Evolutionary conservation across 64 coral and sea anemone species (phyloP), one percentile per base, ranked within the genome.

Genomic region (Stylophora pistillata): DNA sequence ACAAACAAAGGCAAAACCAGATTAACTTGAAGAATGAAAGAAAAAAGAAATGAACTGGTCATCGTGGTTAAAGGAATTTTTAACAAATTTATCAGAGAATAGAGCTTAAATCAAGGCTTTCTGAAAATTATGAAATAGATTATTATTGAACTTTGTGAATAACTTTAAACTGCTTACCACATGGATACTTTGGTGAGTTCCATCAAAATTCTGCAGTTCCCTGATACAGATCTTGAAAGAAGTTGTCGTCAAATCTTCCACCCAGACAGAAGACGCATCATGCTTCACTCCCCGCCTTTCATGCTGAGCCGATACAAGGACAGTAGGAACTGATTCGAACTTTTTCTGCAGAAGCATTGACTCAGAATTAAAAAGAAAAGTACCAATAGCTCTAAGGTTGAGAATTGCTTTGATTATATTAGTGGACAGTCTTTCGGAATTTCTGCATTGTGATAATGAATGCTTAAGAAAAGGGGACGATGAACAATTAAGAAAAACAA

Each of bases 181-280:
- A 29, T 77, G 74, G 14, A 77, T 77, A 12, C 75, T 78, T 56
- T 78, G 52, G 26, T 78, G 75, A 56, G 75, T 9, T 27, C 71
- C 71, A 13, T 73, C 71, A 73, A 73, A 73, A 28, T 73, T 73
- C 32, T 82, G 79, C 18, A 82, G 65, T 13, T 82, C 60, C 65
- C 32, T 64, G 20, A 52, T 21, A 18, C 79, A 82, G 59, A 82
- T 82, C 79, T 25, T 66, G 9, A 82, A 82, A 30, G 79, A 82
- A 23, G 59, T 25, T 66, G 58, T 65, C 2, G 58, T 68, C 4
- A 82, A 29, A 52, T 82, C 79, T 66, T 82, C 79, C 0, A 82
- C 18, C 58, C 79, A 82, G 20, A 82, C 79, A 33, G 58, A 66
- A 10, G 79, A 82, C 1, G 79, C 79, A 82, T 82, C 79, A 10